A percentile compares a stretch with the other conserved stretches of the same genome.
phyloP scores from a whole-genome alignment of 2,113 vertebrate species.

The Rousettus leschenaultii region DNA sequence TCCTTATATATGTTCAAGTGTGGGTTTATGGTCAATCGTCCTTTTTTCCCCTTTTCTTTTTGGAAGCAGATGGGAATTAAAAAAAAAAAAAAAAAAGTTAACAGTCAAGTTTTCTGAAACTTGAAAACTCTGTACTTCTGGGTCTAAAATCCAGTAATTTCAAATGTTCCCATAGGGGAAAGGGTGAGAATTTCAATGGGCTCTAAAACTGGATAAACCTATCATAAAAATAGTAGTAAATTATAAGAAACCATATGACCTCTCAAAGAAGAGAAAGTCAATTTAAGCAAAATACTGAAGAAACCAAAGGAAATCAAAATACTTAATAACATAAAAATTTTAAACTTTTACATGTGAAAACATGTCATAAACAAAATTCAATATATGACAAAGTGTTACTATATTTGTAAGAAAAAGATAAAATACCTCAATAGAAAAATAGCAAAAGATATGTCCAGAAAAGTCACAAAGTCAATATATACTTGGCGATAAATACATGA shows the following conservation, averaged over 20 bases:
- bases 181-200: background rate
- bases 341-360: background rate
- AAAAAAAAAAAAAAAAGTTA: background rate
- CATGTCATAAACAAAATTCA: background rate
- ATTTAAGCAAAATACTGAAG: conserved; percentile 10
- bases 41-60: background rate
- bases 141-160: background rate
- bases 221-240: background rate
- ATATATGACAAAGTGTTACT: background rate
- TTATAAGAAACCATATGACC: background rate
- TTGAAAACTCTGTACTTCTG: background rate
- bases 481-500: background rate
- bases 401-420: background rate
- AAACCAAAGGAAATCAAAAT: background rate
- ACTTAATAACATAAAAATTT: background rate
- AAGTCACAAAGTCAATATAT: background rate
- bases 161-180: background rate
- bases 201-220: background rate
- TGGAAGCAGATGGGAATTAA: background rate
- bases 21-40: background rate
- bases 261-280: background rate
- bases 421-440: conserved; percentile 23
- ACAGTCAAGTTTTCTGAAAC: background rate
- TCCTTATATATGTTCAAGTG: background rate
- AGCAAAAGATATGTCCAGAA: background rate